These are phyloP conservation scores for Chironomus riparius DNA, from an alignment of 2,888 invertebrate species.

Conservation along the genomic window DNA sequence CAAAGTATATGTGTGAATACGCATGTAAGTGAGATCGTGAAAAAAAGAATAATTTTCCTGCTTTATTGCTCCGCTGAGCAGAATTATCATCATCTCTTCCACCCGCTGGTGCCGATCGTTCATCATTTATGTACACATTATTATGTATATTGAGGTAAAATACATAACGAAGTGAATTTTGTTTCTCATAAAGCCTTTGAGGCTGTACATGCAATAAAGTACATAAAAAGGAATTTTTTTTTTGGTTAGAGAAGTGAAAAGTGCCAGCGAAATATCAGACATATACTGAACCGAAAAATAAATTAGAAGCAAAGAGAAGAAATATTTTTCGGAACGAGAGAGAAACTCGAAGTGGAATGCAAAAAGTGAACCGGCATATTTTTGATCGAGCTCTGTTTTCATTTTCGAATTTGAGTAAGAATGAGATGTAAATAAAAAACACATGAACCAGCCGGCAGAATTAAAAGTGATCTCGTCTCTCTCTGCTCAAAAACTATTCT, in stretches of 20 bases:
- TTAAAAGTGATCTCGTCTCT: neutral
- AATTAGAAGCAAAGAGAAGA: neutral
- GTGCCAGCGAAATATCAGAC: too few relatives aligned
- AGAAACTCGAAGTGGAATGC: neutral
- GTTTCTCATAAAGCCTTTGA: neutral
- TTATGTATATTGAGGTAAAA: neutral
- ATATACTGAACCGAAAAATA: neutral
- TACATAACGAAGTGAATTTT: neutral
- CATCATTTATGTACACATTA: neutral
- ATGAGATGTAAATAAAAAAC: constrained; percentile 16
- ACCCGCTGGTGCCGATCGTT: neutral
- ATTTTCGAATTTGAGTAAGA: neutral
- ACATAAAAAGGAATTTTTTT: too few relatives aligned
- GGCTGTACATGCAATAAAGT: neutral
- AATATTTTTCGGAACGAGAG: neutral
- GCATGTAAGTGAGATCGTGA: neutral
- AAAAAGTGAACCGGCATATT: neutral
- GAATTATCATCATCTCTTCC: neutral
- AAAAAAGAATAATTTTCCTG: neutral
- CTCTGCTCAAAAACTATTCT: neutral
- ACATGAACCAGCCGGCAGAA: neutral
- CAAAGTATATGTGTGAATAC: neutral
- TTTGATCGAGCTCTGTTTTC: neutral
- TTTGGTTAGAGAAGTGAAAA: too few relatives aligned
- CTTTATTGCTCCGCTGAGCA: neutral